Evolutionary conservation across 2,888 invertebrate species (phyloP).

Genomic region (Meandrusa payeni): DNA sequence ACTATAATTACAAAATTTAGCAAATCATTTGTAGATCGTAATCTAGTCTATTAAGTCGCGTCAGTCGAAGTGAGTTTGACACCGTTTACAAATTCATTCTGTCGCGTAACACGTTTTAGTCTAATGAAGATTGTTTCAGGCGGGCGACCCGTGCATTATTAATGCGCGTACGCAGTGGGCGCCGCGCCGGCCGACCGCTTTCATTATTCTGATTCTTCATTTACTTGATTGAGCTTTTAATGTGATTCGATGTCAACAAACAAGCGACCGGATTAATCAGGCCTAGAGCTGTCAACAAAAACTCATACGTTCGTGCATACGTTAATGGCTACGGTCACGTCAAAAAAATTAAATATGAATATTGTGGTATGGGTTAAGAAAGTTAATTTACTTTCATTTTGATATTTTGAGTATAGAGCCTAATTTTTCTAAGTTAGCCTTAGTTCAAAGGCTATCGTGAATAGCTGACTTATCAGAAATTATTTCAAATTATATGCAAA

Average conservation of each 20-base stretch:
- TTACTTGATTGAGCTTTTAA: constrained; percentile 81
- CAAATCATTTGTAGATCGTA: constrained; percentile 66
- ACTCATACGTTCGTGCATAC: constrained; percentile 45
- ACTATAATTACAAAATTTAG: constrained; percentile 62
- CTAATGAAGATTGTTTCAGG: constrained; percentile 78
- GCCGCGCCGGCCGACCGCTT: constrained; percentile 46
- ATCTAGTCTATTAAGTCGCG: constrained; percentile 47
- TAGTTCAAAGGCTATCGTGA: too few relatives aligned
- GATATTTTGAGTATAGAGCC: too few relatives aligned
- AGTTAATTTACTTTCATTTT: neutral
- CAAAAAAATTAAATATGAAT: constrained; percentile 35
- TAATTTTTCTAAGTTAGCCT: too few relatives aligned
- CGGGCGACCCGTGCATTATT: constrained; percentile 68
- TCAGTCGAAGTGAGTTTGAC: constrained; percentile 33
- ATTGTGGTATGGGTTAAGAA: neutral
- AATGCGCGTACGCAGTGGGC: constrained; percentile 76
- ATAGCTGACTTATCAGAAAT: too few relatives aligned
- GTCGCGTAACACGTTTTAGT: constrained; percentile 63
- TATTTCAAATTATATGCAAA: too few relatives aligned
- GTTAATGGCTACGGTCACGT: constrained; percentile 70
- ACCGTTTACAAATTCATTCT: constrained; percentile 40
- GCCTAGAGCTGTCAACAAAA: constrained; percentile 66
- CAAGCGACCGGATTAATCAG: constrained; percentile 68
- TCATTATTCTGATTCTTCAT: constrained; percentile 80
- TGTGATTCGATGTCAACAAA: constrained; percentile 73